These are phyloP conservation scores for Oncorhynchus gorbuscha DNA, from an alignment of 2,113 vertebrate species.

Conservation along the genomic window DNA sequence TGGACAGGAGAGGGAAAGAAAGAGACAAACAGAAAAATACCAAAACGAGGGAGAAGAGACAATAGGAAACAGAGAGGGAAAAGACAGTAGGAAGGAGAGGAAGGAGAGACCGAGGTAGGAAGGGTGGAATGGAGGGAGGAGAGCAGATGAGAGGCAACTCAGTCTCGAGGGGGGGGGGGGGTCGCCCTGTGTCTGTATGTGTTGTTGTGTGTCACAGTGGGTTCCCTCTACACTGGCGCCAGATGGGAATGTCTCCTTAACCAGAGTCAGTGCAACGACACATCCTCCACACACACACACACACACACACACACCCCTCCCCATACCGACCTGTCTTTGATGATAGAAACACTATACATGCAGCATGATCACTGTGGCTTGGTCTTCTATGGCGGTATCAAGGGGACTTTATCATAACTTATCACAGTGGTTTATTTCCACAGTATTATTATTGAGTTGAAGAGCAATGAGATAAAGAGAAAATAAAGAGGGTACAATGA, in stretches of 20 bases:
- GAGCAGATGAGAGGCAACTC: constrained; percentile 53
- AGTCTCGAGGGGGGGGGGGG: constrained; percentile 46
- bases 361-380: constrained; percentile 47
- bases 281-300: constrained; percentile 53
- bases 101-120: constrained; percentile 20
- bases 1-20: not conserved
- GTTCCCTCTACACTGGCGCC: constrained; percentile 76
- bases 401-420: constrained; percentile 60
- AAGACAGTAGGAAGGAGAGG: not conserved
- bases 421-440: constrained; percentile 8
- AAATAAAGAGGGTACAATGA: constrained; percentile 46
- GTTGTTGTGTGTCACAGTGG: constrained; percentile 77
- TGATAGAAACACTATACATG: constrained; percentile 70
- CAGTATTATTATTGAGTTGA: constrained; percentile 34
- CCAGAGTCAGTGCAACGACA: constrained; percentile 61
- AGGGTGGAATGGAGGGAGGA: constrained; percentile 33
- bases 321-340: constrained; percentile 62
- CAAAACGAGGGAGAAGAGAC: not conserved
- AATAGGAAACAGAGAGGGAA: not conserved
- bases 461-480: constrained; percentile 10
- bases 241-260: constrained; percentile 77
- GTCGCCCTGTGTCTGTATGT: constrained; percentile 74
- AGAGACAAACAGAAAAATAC: not conserved
- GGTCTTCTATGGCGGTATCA: constrained; percentile 52
- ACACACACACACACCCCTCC: constrained; percentile 48